Evolutionary conservation across 2,113 vertebrate genomes (phyloP), one percentile per base, ranked within the genome.

Genomic region (Saguinus imperator): DNA sequence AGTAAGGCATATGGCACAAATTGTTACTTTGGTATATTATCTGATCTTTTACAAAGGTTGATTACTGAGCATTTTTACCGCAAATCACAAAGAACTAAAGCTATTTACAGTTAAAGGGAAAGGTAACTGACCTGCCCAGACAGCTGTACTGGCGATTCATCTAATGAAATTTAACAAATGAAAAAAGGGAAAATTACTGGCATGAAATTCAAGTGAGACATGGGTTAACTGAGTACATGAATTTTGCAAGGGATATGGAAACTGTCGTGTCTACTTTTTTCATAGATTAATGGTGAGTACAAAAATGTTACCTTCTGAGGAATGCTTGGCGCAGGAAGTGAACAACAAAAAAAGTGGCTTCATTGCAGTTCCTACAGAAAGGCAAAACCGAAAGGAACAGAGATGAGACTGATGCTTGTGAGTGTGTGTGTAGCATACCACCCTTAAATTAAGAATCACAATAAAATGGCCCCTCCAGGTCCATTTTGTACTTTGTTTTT

Each of bases 21-120:
- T 79, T 95, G 37, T 96, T 94, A 27, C 68, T 86, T 93, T 96
- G 75, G 37, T 90, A 17, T 91, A 88, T 72, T 77, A 45, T 91
- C 61, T 96, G 86, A 45, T 83, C 1, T 97, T 96, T 70, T 82
- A 40, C 61, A 95, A 95, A 97, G 35, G 45, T 96, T 87, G 92
- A 82, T 94, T 57, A 66, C 17, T 92, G 82, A 89, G 32, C 17
- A 85, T 90, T 93, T 88, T 57, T 25, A 85, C 0, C 85, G 20
- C 18, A 88, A 68, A 25, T 52, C n/a, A 75, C 14, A 96, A 86
- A 94, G 58, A 52, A 93, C 37, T 27, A 29, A 94, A 95, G 29
- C 66, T 50, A n/a, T 72, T 93, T 91, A 91, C 82, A 94, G 18
- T 82, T 75, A 89, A 70, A 88, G 66, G 21, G 52, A n/a, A 37